Percentiles rank a stretch among this genome's conserved stretches.
phyloP scores from a whole-genome alignment of 2,113 vertebrate genomes.

The Benitochromis conjunctus region DNA sequence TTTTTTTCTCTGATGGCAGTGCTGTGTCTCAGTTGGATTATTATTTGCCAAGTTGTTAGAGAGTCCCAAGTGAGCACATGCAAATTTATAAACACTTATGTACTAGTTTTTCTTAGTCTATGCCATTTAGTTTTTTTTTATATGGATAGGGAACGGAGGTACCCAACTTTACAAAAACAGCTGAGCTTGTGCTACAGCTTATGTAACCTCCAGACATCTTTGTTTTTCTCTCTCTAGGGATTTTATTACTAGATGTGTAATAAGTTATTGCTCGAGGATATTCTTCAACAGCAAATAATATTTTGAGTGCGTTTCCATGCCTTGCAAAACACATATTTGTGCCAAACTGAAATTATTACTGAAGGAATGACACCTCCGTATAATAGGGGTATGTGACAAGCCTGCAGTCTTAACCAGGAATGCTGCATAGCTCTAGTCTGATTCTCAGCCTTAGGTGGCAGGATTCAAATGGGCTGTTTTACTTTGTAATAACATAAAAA shows the following conservation, averaged over 20 bases:
- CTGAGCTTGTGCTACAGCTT: conserved; percentile 39
- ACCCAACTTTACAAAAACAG: conserved; percentile 37
- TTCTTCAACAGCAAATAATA: conserved; percentile 57
- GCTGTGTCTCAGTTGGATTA: conserved; percentile 37
- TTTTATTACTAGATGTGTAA: conserved; percentile 49
- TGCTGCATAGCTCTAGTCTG: conserved; percentile 10
- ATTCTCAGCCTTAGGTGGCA: neutral
- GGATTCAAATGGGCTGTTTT: neutral
- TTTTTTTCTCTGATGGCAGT: conserved; percentile 21
- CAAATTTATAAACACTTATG: conserved; percentile 54
- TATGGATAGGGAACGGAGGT: neutral
- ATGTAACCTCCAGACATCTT: conserved; percentile 45
- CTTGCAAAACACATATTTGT: conserved; percentile 17
- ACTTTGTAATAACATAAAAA: neutral
- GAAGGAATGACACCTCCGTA: conserved; percentile 21
- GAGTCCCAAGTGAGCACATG: conserved; percentile 53
- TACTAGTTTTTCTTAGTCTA: conserved; percentile 13
- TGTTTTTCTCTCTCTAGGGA: conserved; percentile 48
- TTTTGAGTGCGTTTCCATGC: conserved; percentile 32
- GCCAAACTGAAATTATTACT: conserved; percentile 31
- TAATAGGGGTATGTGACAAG: conserved; percentile 11
- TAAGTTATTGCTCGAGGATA: conserved; percentile 51
- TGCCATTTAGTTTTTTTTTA: conserved; percentile 41
- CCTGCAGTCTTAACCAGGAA: conserved; percentile 21
- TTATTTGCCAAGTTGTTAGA: conserved; percentile 45